Conservation (phyloP, 2,888 invertebrate species). For the Cephus pygmeus region DNA sequence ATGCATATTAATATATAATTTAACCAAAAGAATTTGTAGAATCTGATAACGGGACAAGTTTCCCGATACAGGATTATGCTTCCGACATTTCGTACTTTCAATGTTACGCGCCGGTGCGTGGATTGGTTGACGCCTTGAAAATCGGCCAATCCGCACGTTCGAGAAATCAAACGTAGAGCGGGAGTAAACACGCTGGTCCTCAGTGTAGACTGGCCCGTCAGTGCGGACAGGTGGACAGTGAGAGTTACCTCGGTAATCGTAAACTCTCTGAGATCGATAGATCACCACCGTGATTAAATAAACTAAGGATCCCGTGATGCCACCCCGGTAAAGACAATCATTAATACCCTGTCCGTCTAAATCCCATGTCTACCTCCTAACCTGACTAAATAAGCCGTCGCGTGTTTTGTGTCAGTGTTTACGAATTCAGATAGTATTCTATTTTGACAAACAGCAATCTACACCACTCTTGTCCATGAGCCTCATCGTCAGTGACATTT, state of each 20-base stretch:
- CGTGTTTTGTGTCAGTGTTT: not conserved
- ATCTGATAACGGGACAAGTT: too few species aligned
- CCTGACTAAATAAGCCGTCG: not conserved
- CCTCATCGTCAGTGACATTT: not conserved
- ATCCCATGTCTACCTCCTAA: not conserved
- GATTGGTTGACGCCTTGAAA: not conserved
- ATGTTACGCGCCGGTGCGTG: too few species aligned
- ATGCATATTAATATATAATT: too few species aligned
- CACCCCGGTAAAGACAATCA: not conserved
- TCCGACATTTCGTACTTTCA: too few species aligned
- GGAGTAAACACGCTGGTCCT: not conserved
- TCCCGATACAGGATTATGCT: too few species aligned
- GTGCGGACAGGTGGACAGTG: not conserved
- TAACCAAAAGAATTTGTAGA: too few species aligned
- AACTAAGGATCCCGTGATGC: not conserved
- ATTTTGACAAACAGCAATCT: not conserved
- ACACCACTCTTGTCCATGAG: not conserved
- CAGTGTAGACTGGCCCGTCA: conserved; percentile 3
- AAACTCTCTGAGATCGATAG: not conserved
- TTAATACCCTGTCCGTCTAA: not conserved
- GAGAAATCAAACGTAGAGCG: conserved; percentile 2
- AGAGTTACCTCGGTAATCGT: not conserved
- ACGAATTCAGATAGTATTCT: not conserved
- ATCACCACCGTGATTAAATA: not conserved
- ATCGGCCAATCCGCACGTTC: not conserved